phyloP scores from a whole-genome alignment of 2,113 vertebrate species.

The Conger conger region DNA sequence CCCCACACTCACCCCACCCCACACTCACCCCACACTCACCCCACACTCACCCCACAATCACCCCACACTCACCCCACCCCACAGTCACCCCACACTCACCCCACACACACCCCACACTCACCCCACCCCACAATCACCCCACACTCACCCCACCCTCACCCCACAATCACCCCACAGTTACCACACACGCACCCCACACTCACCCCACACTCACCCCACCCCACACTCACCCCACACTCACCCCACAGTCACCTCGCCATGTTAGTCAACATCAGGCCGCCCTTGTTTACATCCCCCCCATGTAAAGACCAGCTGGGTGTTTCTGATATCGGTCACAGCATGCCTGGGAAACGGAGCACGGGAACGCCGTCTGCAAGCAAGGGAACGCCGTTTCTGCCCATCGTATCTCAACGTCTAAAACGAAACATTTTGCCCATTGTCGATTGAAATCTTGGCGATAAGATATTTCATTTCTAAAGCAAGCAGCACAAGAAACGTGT shows the following conservation, averaged over 20 bases:
- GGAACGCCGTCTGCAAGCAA: slow-evolving; percentile 29
- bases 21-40: slow-evolving; percentile 61
- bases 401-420: too few relatives aligned
- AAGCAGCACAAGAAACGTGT: neutral
- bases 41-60: slow-evolving; percentile 60
- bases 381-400: neutral
- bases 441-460: neutral
- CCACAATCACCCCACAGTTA: slow-evolving; percentile 59
- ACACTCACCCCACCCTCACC: slow-evolving; percentile 58
- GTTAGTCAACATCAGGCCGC: slow-evolving; percentile 64
- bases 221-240: slow-evolving; percentile 59
- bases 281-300: slow-evolving; percentile 48
- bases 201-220: slow-evolving; percentile 59
- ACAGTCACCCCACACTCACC: slow-evolving; percentile 58
- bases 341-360: slow-evolving; percentile 36
- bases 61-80: slow-evolving; percentile 58
- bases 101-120: slow-evolving; percentile 62
- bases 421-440: neutral
- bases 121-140: slow-evolving; percentile 57
- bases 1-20: slow-evolving; percentile 59
- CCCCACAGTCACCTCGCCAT: slow-evolving; percentile 61
- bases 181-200: too few relatives aligned
- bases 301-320: slow-evolving; percentile 61
- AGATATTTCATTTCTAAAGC: neutral
- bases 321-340: slow-evolving; percentile 64